Percentiles rank a stretch among this genome's conserved stretches.
Conservation (phyloP, 2,113 vertebrate genomes). For the Rhombomys opimus region DNA sequence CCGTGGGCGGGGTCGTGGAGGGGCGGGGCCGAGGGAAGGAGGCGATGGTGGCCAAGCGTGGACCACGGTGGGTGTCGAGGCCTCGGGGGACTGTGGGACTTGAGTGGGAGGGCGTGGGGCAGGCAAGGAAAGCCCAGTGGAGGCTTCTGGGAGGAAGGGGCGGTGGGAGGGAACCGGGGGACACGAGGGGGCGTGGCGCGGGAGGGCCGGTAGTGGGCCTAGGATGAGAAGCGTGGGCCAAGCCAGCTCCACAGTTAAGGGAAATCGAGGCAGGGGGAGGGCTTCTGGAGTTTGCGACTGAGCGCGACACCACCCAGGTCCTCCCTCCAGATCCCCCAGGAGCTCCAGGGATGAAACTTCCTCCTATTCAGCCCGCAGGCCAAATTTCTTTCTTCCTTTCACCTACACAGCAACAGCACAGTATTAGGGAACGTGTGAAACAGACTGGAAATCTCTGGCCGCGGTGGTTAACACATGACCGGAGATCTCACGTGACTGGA, state of each 20-base stretch:
- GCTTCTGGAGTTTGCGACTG: no score
- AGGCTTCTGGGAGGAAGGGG: no score
- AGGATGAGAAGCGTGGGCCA: neutral
- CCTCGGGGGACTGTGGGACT: rapidly evolving
- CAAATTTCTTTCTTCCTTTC: neutral
- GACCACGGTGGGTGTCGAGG: neutral
- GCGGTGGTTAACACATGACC: neutral
- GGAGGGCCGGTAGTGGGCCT: neutral
- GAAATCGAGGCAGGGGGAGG: rapidly evolving
- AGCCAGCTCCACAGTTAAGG: no score
- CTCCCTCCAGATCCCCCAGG: neutral
- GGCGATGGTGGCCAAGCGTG: neutral
- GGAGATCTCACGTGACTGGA: neutral
- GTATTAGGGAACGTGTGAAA: neutral
- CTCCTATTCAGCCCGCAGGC: neutral
- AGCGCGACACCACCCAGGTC: neutral
- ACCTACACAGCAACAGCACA: neutral
- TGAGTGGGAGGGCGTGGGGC: neutral
- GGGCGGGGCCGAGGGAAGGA: neutral
- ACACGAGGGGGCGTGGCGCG: no score
- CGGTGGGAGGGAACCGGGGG: no score
- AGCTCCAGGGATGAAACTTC: neutral
- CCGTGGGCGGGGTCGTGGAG: neutral
- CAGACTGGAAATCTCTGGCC: neutral
- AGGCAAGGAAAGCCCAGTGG: neutral